Base-by-base conservation (phyloP, 2,888 invertebrate genomes). In the Tachina grossa region DNA sequence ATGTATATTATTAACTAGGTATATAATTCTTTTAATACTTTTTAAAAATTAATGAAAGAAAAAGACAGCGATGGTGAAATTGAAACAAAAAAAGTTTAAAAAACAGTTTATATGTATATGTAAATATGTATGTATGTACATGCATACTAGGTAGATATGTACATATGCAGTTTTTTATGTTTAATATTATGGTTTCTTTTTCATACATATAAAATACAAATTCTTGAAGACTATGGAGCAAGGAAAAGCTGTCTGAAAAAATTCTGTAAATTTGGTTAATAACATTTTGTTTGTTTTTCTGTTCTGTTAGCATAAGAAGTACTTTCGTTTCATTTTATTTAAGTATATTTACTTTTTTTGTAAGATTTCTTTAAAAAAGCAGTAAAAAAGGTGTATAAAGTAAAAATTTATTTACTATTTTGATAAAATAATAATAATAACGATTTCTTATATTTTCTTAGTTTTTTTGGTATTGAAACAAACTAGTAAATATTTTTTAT, bases 311-410 rank as follows among this genome's bases (percentile, higher is more conserved):
- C 19, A 19, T 45, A 45, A 43, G 43, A 45, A 39, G 22, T 69
- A 69, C 13, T 39, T 65, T 78, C 39, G 63, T 79, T 63, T 63
- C 31, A 8, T 71, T 59, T 59, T 78, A 47, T 9, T 69, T 51
- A 45, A 78, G 61, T 51, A 41, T 51, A 9, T 57, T 55, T 71
- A n/a, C 57, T 61, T 63, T 31, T 31, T 31, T 31, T 31, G 31
- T 43, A 22, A 43, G 59, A 53, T 47, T 57, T 59, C 16, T 43
- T 55, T 53, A 77, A 76, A 79, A 72, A 72, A 77, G 83, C 83
- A 66, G 83, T 83, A 83, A 83, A 83, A 83, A 83, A 83, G 47
- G 77, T 83, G 83, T 83, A 78, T 77, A 83, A 83, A 78, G 83
- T 77, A 66, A 77, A 83, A 66, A 59, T 47, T 57, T 39, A 13